phyloP scores from a whole-genome alignment of 2,113 vertebrate genomes.

The Anser brachyrhynchus region DNA sequence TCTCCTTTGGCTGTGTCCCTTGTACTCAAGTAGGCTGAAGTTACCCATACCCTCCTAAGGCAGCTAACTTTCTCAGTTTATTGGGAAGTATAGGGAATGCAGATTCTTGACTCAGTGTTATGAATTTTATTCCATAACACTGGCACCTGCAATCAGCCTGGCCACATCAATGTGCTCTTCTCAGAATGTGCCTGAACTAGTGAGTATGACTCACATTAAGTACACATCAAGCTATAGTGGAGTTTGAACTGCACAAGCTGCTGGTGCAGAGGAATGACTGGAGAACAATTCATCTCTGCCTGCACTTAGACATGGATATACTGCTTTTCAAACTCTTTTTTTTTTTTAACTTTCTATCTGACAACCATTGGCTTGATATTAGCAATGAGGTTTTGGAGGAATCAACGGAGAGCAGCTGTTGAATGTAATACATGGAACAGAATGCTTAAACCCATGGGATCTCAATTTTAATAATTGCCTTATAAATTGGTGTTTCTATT shows the following conservation, averaged over 20 bases:
- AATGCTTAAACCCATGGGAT: not conserved
- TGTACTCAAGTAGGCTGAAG: not conserved
- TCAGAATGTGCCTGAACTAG: not conserved
- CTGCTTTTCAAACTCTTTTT: not conserved
- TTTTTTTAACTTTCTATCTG: not conserved
- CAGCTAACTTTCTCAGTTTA: not conserved
- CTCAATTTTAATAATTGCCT: not conserved
- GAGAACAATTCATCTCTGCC: not conserved
- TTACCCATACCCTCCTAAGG: not conserved
- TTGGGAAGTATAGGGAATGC: not conserved
- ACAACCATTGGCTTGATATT: not conserved
- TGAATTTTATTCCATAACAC: not conserved
- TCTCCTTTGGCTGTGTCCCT: not conserved
- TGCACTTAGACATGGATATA: not conserved
- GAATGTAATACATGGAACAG: not conserved
- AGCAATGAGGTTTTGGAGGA: not conserved
- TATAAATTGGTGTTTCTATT: not conserved
- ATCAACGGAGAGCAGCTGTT: not conserved
- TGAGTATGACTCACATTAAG: not conserved
- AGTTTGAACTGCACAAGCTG: not conserved
- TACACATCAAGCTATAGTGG: accelerated
- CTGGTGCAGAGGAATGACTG: not conserved
- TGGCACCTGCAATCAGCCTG: not conserved
- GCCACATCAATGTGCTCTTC: not conserved
- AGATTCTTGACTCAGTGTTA: not conserved